Base-by-base conservation (phyloP, 2,797 vertebrate species). In the Anguilla pacifica region DNA sequence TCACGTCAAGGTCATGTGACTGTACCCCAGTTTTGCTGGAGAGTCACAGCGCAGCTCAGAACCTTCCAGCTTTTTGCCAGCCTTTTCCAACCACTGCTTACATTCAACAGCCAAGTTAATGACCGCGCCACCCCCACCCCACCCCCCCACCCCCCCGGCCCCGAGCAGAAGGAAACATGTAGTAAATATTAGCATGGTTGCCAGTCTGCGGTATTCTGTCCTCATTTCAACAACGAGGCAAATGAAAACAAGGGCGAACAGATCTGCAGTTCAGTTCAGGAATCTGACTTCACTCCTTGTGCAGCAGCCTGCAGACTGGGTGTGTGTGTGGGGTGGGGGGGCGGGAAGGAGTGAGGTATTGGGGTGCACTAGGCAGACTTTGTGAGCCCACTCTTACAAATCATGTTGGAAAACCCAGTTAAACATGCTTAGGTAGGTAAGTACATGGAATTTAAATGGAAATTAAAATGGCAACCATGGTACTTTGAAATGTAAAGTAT, bases 151-250 rank as follows among this genome's bases (percentile, higher is more conserved):
- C 25, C 49, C 49, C 9, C 49, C 49, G 5, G 9, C 49, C 4
- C 49, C 4, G 6, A 15, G 28, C 72, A 49, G 39, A 22, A 25
- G 49, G 77, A 46, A 31, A 1, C 19, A 9, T 46, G 77, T 49
- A 46, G 77, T 81, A 81, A 81, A 81, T 49, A 81, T 81, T 81
- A 81, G 19, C 39, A 28, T 77, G 77, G 77, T 81, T 25, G 43
- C 77, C 49, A 81, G 39, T 49, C 39, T 81, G 43, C 43, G 39
- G 77, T 46, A 19, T 81, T 81, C 77, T 49, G 77, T 10, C 77
- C 7, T 46, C 49, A 43, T 81, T 81, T 81, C 46, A 81, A 81
- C 15, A 49, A n/a, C 15, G 17, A 25, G 39, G 77, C 77, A 81
- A 17, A 49, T 7, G n/a, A 22, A 81, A 81, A 81, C 77, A 81